A percentile compares a stretch with the other conserved stretches of the same genome.
phyloP scores from a whole-genome alignment of 1,140 invertebrate species.

The Magallana gigas region DNA sequence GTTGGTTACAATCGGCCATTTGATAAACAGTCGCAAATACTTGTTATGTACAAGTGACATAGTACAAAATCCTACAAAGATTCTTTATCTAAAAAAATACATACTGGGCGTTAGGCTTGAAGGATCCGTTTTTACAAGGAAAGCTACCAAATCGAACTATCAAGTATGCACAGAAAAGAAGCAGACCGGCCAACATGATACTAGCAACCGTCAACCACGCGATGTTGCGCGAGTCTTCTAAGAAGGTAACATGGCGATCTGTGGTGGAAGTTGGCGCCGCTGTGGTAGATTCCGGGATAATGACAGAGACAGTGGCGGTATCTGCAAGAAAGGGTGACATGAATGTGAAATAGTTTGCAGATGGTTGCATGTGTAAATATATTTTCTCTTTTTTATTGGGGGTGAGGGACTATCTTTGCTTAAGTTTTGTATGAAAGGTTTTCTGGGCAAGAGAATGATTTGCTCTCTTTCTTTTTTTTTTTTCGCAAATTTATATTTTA shows the following conservation, averaged over 20 bases:
- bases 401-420: too few species aligned
- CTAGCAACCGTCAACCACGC: constrained; percentile 34
- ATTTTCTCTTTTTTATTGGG: too few species aligned
- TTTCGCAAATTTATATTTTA: too few species aligned
- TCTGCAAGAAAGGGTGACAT: not conserved
- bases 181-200: not conserved
- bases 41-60: too few species aligned
- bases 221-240: constrained; percentile 42
- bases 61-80: not conserved
- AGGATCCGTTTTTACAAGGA: constrained; percentile 18
- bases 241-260: constrained; percentile 33
- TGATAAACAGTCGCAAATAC: not conserved
- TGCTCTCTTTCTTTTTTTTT: too few species aligned
- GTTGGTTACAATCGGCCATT: not conserved
- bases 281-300: constrained; percentile 36
- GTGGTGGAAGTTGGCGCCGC: not conserved
- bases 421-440: too few species aligned
- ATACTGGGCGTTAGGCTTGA: not conserved
- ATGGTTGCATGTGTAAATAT: too few species aligned
- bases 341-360: too few species aligned
- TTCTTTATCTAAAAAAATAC: not conserved
- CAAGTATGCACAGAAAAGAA: not conserved
- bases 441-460: too few species aligned
- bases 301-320: constrained; percentile 4
- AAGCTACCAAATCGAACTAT: constrained; percentile 13